Base-by-base conservation (phyloP, 2,797 vertebrate species). In the Psittacula echo region DNA sequence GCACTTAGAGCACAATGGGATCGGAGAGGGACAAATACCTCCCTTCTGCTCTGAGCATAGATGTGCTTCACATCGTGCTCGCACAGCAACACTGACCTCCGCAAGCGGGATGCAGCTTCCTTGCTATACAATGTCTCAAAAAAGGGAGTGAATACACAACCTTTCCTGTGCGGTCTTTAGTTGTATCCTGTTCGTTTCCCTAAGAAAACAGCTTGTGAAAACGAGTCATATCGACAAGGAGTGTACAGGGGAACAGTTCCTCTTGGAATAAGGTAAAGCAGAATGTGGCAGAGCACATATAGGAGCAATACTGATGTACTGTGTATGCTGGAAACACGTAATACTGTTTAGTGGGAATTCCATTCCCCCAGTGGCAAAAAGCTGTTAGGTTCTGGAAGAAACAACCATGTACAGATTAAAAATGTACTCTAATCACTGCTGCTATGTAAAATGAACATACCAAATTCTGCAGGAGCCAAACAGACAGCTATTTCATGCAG, bases 401-500 rank as follows among this genome's bases (percentile, higher is more conserved):
- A 72, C 29, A 70, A 73, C 50, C 24, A 10, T 1, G 24, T 58
- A 66, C 18, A 32, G 45, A 72, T 77, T 83, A 54, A 85, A 87
- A 93, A 54, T 11, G 86, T 87, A 37, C 3, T 92, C 90, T 71
- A 85, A 87, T 92, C 51, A 37, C 53, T 9, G 2, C 47, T 64
- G 23, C 65, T 18, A 27, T 27, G 65, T 42, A 76, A 88, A 85
- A 50, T 6, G 10, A 93, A 27, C 23, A 58, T 66, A 70, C 29
- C 60, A 42, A 44, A 82, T 61, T 41, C 64, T 60, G 34, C 51
- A 68, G 60, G 61, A 95, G 89, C 39, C 71, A 95, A 93, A 87
- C 61, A 89, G 92, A 85, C 82, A 96, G 93, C 89, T 96, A 64
- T 77, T 91, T 88, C 75, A 51, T 44, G 80, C 75, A 87, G 76